A percentile compares a stretch with the other conserved stretches of the same genome.
Evolutionary conservation across 2,797 vertebrate genomes (phyloP).

Genomic region (Microctenopoma lineatum): DNA sequence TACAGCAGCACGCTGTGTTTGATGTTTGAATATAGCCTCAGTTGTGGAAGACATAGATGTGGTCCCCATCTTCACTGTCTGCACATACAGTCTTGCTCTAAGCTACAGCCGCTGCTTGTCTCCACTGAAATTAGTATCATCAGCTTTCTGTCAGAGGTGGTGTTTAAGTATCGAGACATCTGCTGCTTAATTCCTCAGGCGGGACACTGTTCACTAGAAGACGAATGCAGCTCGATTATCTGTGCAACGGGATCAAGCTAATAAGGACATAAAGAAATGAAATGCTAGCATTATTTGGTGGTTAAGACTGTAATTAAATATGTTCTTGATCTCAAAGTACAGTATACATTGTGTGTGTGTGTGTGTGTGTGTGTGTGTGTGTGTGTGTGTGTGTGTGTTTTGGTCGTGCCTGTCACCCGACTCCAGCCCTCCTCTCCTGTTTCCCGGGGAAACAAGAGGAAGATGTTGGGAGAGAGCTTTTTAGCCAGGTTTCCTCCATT

Average conservation of each 20-base stretch:
- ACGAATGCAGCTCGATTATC: slow-evolving; percentile 12
- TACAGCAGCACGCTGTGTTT: not conserved
- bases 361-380: slow-evolving; percentile 28
- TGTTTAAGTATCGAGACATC: slow-evolving; percentile 39
- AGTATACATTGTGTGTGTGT: slow-evolving; percentile 35
- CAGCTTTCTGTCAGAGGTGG: slow-evolving; percentile 34
- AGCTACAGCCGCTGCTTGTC: slow-evolving; percentile 15
- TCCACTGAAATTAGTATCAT: slow-evolving; percentile 40
- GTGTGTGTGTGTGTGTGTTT: slow-evolving; percentile 28
- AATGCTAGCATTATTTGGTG: slow-evolving; percentile 45
- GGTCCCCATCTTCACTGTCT: slow-evolving; percentile 4
- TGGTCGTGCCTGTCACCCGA: slow-evolving; percentile 68
- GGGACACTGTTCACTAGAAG: slow-evolving; percentile 13
- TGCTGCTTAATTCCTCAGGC: slow-evolving; percentile 25
- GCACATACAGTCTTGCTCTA: not conserved
- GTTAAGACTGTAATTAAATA: slow-evolving; percentile 54
- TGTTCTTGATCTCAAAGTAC: slow-evolving; percentile 34
- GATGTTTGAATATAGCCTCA: not conserved
- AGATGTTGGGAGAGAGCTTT: slow-evolving; percentile 74
- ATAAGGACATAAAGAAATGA: slow-evolving; percentile 39
- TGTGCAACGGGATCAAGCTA: slow-evolving; percentile 23
- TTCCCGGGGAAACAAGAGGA: slow-evolving; percentile 80
- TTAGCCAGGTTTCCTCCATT: slow-evolving; percentile 75
- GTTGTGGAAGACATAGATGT: not conserved
- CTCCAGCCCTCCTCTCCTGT: slow-evolving; percentile 72